Percentiles rank a stretch among this genome's conserved stretches.
Evolutionary conservation across 2,797 vertebrate species (phyloP).

Genomic region (Aulostomus chinensis): DNA sequence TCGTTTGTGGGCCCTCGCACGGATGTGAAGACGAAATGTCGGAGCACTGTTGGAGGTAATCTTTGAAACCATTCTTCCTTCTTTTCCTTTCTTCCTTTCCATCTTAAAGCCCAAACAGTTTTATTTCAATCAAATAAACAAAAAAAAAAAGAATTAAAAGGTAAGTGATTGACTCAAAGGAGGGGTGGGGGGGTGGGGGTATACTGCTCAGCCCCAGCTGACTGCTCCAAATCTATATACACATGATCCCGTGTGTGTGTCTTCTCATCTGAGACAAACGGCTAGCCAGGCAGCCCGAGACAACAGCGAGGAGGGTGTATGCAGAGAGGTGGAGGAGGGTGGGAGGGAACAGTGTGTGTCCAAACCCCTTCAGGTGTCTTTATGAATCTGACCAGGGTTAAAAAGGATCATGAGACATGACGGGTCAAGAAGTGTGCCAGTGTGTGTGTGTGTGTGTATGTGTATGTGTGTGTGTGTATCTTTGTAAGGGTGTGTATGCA

Average conservation of each 20-base stretch:
- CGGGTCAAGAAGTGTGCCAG: constrained; percentile 32
- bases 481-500: constrained; percentile 44
- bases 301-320: constrained; percentile 42
- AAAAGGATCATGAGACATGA: constrained; percentile 35
- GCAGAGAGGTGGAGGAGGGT: constrained; percentile 29
- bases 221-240: constrained; percentile 73
- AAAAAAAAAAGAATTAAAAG: constrained; percentile 47
- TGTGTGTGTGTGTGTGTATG: constrained; percentile 5
- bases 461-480: constrained; percentile 8
- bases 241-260: constrained; percentile 62
- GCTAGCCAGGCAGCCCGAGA: constrained; percentile 45
- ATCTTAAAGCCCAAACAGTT: constrained; percentile 63
- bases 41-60: constrained; percentile 61
- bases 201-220: constrained; percentile 49
- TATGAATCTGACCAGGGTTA: constrained; percentile 32
- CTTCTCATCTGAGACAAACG: constrained; percentile 34
- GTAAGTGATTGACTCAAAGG: constrained; percentile 54
- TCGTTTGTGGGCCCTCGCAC: background rate
- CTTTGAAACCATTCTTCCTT: constrained; percentile 57
- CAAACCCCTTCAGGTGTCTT: constrained; percentile 47
- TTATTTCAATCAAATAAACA: constrained; percentile 57
- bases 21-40: constrained; percentile 20
- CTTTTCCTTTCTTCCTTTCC: constrained; percentile 21
- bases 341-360: constrained; percentile 43
- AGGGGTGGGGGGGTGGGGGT: constrained; percentile 42